Evolutionary conservation across 2,113 vertebrate species (phyloP), one percentile per base, ranked within the genome.

Genomic region (Arothron firmamentum): DNA sequence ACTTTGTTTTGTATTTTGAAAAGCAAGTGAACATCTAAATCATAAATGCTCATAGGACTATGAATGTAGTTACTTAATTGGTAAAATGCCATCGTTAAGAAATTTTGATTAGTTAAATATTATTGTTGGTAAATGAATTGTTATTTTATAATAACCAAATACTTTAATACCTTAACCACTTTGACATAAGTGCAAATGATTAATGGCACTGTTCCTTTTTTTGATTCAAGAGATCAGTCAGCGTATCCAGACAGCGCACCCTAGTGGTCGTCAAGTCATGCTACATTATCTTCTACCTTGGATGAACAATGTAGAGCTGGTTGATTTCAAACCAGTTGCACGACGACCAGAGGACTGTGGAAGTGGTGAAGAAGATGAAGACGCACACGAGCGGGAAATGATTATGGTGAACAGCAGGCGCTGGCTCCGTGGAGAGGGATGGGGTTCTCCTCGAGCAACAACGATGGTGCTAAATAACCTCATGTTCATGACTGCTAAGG

Each of bases 401-500:
- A 88, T 96, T 55, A 99, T 98, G 96, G 92, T 97, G 61, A 99
- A 96, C 53, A 98, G 95, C 77, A 88, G 96, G 2, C 92, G 96
- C 53, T 99, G 97, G 97, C 86, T 99, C 0, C 88, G 91, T 65
- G 97, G 97, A 68, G 95, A 98, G 77, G 97, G 97, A 70, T 99
- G 97, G 97, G 97, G 96, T 3, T 99, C 97, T 2, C 95, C 95
- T 0, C 94, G 95, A 46, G 97, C 96, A 59, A 98, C 96, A 18
- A 92, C 95, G 48, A 96, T 99, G 95, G 94, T 99, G 87, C 88
- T 99, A 67, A 99, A 99, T 89, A 99, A 99, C 71, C 93, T 99
- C 47, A 96, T 99, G 95, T 99, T 98, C 78, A 99, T 99, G 93
- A 99, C 97, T 1, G 96, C 97, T 17, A 99, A 99, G 94, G 97